Evolutionary conservation across 2,113 vertebrate species (phyloP).

Genomic region (Prochilodus magdalenae): DNA sequence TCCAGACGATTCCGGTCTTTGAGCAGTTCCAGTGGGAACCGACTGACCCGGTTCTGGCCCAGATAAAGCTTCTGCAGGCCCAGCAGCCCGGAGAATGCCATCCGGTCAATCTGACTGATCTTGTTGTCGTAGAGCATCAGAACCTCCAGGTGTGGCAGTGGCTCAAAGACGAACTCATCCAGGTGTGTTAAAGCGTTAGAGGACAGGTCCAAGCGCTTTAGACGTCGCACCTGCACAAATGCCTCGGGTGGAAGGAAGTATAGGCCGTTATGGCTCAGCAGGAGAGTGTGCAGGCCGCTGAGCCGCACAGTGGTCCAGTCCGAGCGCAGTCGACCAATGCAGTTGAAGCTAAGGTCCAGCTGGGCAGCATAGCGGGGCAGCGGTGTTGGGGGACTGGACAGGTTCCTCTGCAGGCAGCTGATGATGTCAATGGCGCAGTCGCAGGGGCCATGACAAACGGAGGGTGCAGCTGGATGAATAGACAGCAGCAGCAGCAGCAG

Average conservation of each 20-base stretch:
- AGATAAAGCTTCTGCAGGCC: conserved; percentile 92
- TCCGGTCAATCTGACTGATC: conserved; percentile 83
- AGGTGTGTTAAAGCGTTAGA: conserved; percentile 83
- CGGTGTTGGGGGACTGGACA: conserved; percentile 75
- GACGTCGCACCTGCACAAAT: conserved; percentile 81
- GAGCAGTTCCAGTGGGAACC: conserved; percentile 89
- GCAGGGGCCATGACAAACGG: conserved; percentile 82
- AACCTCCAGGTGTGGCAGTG: conserved; percentile 84
- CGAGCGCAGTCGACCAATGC: conserved; percentile 78
- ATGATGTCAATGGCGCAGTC: conserved; percentile 94
- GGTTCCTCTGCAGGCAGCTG: conserved; percentile 89
- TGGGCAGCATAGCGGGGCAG: conserved; percentile 83
- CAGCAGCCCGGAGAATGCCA: conserved; percentile 81
- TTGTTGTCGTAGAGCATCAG: conserved; percentile 91
- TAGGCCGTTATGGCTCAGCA: conserved; percentile 89
- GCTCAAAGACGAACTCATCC: conserved; percentile 89
- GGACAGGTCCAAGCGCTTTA: conserved; percentile 90
- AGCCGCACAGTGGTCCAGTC: conserved; percentile 84
- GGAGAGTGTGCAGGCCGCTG: conserved; percentile 83
- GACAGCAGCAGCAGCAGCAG: conserved; percentile 56
- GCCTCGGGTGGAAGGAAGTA: conserved; percentile 89
- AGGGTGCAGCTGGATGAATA: conserved; percentile 60
- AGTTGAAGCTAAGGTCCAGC: conserved; percentile 92
- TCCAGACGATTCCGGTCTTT: conserved; percentile 81
- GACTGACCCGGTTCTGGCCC: conserved; percentile 88